Conservation (phyloP, 2,113 vertebrate species). For the Notechis scutatus region DNA sequence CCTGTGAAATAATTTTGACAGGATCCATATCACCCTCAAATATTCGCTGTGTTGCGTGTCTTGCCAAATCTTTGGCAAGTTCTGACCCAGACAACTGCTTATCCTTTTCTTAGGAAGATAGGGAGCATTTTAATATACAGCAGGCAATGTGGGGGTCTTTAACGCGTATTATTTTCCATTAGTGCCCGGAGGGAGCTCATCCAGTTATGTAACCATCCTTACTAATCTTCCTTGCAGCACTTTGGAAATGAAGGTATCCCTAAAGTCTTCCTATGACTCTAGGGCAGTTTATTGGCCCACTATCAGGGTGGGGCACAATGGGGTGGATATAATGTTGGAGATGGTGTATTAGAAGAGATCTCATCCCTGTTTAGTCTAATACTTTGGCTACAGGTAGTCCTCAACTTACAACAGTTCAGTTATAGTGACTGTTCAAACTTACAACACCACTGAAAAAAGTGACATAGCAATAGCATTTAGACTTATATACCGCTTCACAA, state of each 20-base stretch:
- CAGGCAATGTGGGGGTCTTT: constrained; percentile 20
- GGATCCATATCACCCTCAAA: constrained; percentile 52
- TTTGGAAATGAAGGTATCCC: not conserved
- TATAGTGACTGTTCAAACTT: too few relatives aligned
- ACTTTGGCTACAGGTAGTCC: too few relatives aligned
- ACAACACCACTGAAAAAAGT: too few relatives aligned
- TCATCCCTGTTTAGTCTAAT: not conserved
- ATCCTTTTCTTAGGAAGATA: constrained; percentile 24
- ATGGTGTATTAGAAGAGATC: not conserved
- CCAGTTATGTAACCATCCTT: constrained; percentile 35
- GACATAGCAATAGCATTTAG: too few relatives aligned
- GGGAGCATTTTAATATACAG: constrained; percentile 21
- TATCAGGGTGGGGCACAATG: not conserved
- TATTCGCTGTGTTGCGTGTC: not conserved
- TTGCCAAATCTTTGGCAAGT: not conserved
- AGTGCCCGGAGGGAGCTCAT: constrained; percentile 44
- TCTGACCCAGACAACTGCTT: constrained; percentile 40
- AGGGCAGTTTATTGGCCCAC: not conserved
- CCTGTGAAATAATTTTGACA: constrained; percentile 54
- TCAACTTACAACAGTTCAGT: too few relatives aligned
- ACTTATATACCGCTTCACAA: too few relatives aligned
- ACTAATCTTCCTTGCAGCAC: constrained; percentile 28
- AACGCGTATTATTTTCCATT: constrained; percentile 44
- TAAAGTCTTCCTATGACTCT: not conserved
- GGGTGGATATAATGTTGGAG: not conserved